Evolutionary conservation across 2,888 invertebrate genomes (phyloP).

Genomic region (Lypha dubia): DNA sequence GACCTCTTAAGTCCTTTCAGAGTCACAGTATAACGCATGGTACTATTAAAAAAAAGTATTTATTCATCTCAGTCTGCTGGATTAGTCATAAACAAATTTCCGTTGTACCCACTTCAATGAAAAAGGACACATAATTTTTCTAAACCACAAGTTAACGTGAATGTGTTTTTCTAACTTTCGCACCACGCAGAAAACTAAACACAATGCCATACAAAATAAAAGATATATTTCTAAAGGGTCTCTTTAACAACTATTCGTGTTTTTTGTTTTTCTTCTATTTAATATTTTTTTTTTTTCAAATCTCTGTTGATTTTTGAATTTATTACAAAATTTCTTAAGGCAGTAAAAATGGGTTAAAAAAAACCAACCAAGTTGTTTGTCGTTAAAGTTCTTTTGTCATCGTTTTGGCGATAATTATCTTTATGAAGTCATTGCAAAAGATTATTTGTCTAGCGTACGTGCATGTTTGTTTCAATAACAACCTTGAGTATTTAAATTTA

Average conservation of each 20-base stretch:
- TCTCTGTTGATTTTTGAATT: constrained; percentile 64
- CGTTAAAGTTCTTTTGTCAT: constrained; percentile 75
- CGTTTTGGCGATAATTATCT: constrained; percentile 80
- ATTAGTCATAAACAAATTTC: neutral
- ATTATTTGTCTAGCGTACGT: constrained; percentile 44
- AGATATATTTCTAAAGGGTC: constrained; percentile 59
- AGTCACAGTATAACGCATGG: too few species aligned
- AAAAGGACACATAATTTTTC: neutral
- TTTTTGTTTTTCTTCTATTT: too few species aligned
- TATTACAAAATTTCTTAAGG: constrained; percentile 69
- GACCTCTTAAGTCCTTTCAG: too few species aligned
- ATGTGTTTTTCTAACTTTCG: constrained; percentile 17
- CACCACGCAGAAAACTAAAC: constrained; percentile 42
- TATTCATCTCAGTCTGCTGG: too few species aligned
- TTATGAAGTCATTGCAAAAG: constrained; percentile 78
- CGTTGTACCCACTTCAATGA: neutral
- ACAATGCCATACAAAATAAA: constrained; percentile 31
- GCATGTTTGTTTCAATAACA: constrained; percentile 19
- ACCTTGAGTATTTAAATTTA: constrained; percentile 54
- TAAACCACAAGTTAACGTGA: neutral
- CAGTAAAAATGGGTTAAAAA: constrained; percentile 8
- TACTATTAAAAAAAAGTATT: too few species aligned
- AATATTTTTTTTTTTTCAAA: neutral
- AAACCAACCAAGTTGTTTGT: neutral
- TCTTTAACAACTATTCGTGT: constrained; percentile 32